Percentiles rank a stretch among this genome's conserved stretches.
Conservation (phyloP, 1,140 invertebrate species). For the Megalonaias nervosa region DNA sequence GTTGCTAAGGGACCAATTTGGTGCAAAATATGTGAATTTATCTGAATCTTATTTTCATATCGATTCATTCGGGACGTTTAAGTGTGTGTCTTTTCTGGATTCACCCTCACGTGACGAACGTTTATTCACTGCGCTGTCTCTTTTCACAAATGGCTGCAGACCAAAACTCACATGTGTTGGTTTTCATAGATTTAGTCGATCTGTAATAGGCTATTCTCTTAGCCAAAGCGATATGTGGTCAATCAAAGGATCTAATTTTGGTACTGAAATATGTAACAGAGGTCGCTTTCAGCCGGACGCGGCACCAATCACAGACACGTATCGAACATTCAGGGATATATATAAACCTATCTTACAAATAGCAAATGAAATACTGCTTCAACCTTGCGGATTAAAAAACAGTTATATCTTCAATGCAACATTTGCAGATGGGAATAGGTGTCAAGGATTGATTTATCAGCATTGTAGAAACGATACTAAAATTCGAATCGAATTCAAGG, state of each 20-base stretch:
- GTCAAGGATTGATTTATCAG: constrained; percentile 43
- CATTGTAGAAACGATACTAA: constrained; percentile 41
- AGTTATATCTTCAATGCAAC: constrained; percentile 42
- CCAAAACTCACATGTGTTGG: constrained; percentile 53
- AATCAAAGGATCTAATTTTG: constrained; percentile 22
- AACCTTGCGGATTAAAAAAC: constrained; percentile 39
- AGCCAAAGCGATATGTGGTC: constrained; percentile 52
- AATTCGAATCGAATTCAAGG: constrained; percentile 41
- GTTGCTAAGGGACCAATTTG: constrained; percentile 27
- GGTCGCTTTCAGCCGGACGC: constrained; percentile 43
- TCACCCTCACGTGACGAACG: constrained; percentile 23
- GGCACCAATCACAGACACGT: constrained; percentile 47
- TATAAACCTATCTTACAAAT: constrained; percentile 47
- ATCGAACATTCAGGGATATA: constrained; percentile 37
- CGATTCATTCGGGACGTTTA: constrained; percentile 43
- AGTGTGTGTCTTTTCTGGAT: constrained; percentile 45
- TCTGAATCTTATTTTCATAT: constrained; percentile 34
- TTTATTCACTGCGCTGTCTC: constrained; percentile 46
- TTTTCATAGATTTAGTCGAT: constrained; percentile 34
- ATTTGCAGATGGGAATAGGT: constrained; percentile 37
- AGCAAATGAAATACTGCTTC: constrained; percentile 1
- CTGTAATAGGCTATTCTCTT: constrained; percentile 39
- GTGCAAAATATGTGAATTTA: constrained; percentile 30
- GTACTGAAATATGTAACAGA: constrained; percentile 32
- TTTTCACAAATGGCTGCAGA: constrained; percentile 52